A percentile compares a stretch with the other conserved stretches of the same genome.
Evolutionary conservation across 2,113 vertebrate species (phyloP).

Genomic region (Platycercus adscitus): DNA sequence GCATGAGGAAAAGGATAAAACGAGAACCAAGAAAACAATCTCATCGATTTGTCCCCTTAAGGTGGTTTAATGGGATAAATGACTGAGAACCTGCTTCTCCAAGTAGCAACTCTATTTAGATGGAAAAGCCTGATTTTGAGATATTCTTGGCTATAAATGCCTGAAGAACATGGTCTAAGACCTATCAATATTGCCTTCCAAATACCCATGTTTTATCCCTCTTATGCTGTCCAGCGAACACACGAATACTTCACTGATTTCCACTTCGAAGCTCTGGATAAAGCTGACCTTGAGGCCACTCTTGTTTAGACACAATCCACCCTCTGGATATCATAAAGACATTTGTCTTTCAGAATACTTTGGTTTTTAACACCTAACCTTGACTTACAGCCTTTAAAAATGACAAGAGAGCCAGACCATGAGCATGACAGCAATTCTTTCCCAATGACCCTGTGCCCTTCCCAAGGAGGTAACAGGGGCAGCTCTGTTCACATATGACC

Average conservation of each 20-base stretch:
- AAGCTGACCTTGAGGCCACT: neutral
- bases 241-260: rapidly evolving
- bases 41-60: neutral
- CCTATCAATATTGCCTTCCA: neutral
- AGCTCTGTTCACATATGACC: neutral
- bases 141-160: neutral
- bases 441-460: rapidly evolving
- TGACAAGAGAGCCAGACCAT: neutral
- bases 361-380: neutral
- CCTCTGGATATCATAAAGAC: neutral
- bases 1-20: neutral
- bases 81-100: neutral
- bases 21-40: neutral
- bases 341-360: neutral
- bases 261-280: neutral
- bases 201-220: rapidly evolving
- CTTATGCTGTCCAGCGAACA: neutral
- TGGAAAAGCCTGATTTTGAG: neutral
- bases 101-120: neutral
- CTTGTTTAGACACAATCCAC: neutral
- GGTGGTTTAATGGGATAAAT: neutral
- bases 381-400: neutral
- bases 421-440: neutral
- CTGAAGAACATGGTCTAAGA: neutral
- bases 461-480: neutral